A percentile compares a stretch with the other conserved stretches of the same genome.
phyloP scores from a whole-genome alignment of 2,797 vertebrate species.

The Hippopotamyrus pictus region DNA sequence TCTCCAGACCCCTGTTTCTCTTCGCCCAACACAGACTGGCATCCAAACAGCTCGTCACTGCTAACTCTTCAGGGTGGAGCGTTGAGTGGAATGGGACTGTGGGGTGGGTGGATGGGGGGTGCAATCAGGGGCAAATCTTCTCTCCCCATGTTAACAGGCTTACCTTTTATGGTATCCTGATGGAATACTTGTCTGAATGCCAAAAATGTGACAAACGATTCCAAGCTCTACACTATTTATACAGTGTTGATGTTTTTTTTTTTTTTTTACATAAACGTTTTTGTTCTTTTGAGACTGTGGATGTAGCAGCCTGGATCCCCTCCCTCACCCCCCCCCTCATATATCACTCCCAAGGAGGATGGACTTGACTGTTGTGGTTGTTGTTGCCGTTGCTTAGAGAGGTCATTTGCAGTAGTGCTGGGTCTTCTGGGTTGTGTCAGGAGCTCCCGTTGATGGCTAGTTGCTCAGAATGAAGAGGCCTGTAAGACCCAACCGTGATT shows the following conservation, averaged over 20 bases:
- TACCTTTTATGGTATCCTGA: conserved; percentile 66
- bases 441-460: conserved; percentile 17
- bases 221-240: conserved; percentile 61
- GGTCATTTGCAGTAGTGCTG: neutral
- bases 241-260: conserved; percentile 35
- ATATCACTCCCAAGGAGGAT: neutral
- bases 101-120: conserved; percentile 35
- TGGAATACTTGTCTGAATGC: conserved; percentile 56
- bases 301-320: neutral
- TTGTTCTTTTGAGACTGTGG: conserved; percentile 22
- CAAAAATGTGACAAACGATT: conserved; percentile 55
- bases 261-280: conserved; percentile 30
- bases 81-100: conserved; percentile 26
- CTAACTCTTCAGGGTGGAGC: conserved; percentile 9
- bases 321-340: neutral
- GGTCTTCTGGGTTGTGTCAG: conserved; percentile 29
- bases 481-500: neutral
- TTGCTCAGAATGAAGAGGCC: conserved; percentile 20
- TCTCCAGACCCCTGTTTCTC: conserved; percentile 30
- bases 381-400: conserved; percentile 22
- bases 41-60: neutral
- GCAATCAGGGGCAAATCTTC: conserved; percentile 40
- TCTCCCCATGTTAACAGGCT: conserved; percentile 46
- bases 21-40: conserved; percentile 1
- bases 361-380: conserved; percentile 22